Base-by-base conservation (phyloP, 1,140 invertebrate genomes). In the Sogatella furcifera region DNA sequence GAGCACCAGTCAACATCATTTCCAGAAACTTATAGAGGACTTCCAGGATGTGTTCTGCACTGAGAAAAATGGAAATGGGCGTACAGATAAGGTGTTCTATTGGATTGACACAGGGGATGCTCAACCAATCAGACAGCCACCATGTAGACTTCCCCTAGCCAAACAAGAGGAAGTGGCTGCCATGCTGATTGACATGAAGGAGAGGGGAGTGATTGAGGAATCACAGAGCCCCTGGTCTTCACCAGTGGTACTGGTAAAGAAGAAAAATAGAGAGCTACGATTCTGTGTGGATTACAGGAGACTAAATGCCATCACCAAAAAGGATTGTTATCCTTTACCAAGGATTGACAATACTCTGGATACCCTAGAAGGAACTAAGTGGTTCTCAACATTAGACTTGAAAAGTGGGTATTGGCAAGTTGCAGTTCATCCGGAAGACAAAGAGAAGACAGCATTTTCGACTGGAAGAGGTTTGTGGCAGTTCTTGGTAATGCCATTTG, bases 351-450 rank as follows among this genome's bases (percentile, higher is more conserved):
- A 76, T 10, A 70, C 70, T 17, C 61, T 81, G 6, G 69, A 75
- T 56, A 63, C 66, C 31, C 57, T 81, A 57, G 69, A 69, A 6
- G 68, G 69, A 9, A 64, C 68, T 9, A 65, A 68, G 54, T 76
- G 71, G 60, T 80, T 81, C 60, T 69, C 69, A 0, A 71, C 71
- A 0, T 55, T 81, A 15, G 78, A 82, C 67, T 59, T 78, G n/a
- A 69, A 65, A 5, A 71, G 66, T 31, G 80, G 79, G 4, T 82
- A 76, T 69, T 76, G 73, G 66, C 79, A 82, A 64, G 70, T 81
- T 13, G 61, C 66, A 11, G 65, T 81, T 13, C 61, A 72, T 21
- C 44, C 65, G 67, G 55, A 70, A 13, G 70, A 72, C 62, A 65
- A 55, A 17, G 64, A 71, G 8, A 80, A 80, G 65, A 78, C 78